Conservation (phyloP, 2,113 vertebrate species). For the Pithys albifrons region DNA sequence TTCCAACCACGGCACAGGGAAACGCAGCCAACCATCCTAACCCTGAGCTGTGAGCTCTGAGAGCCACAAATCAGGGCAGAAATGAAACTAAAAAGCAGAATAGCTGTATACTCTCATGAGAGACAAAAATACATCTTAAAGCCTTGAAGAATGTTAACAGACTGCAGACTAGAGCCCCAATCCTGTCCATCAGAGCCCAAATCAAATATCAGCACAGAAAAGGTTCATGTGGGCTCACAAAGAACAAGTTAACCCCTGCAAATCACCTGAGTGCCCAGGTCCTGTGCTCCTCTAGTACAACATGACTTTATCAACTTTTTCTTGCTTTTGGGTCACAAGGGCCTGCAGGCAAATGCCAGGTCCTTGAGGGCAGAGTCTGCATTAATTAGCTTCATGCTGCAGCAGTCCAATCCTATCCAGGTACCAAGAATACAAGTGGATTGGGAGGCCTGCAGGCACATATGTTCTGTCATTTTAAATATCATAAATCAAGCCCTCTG, state of each 20-base stretch:
- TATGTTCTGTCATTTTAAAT: conserved; percentile 62
- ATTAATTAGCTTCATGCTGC: conserved; percentile 46
- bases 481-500: neutral
- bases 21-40: accelerated
- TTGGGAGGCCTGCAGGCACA: conserved; percentile 38
- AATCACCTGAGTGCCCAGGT: neutral
- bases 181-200: neutral
- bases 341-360: neutral
- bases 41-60: accelerated
- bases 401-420: neutral
- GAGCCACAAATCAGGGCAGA: neutral
- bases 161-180: neutral
- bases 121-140: neutral
- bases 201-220: neutral
- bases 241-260: neutral
- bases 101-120: neutral
- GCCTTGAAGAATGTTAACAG: neutral
- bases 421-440: conserved; percentile 5
- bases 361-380: conserved; percentile 48
- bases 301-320: neutral
- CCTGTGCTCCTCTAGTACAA: neutral
- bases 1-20: accelerated
- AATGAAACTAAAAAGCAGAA: neutral
- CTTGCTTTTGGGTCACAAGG: conserved; percentile 40
- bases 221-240: neutral